Evolutionary conservation across 2,113 vertebrate genomes (phyloP).

Genomic region (Microtus montanus): DNA sequence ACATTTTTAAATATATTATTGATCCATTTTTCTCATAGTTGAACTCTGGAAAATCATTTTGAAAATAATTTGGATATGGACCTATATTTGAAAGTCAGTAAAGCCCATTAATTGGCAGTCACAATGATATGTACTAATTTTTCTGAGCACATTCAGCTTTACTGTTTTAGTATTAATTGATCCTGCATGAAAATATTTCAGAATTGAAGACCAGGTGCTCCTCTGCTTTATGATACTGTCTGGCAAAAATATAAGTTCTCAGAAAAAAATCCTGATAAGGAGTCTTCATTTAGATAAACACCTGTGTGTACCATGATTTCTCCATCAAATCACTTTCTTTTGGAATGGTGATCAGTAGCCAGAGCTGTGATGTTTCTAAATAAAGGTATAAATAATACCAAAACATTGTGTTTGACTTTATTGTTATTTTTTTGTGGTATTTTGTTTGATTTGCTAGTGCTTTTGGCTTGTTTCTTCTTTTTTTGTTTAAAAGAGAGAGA

Average conservation of each 20-base stretch:
- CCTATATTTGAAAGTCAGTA: neutral
- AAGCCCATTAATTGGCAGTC: neutral
- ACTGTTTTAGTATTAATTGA: neutral
- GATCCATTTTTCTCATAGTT: neutral
- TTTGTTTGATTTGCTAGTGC: neutral
- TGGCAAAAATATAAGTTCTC: too few relatives aligned
- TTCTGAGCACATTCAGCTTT: neutral
- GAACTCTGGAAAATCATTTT: neutral
- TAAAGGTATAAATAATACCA: neutral
- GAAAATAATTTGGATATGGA: neutral
- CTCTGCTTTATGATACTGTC: too few relatives aligned
- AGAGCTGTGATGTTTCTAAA: neutral
- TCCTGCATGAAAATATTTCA: neutral
- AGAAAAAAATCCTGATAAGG: neutral
- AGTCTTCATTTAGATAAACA: neutral
- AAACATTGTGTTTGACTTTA: neutral
- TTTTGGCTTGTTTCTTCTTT: neutral
- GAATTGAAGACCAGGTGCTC: neutral
- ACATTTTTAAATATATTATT: too few relatives aligned
- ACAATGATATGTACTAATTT: neutral
- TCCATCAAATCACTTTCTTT: neutral
- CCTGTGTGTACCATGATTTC: neutral
- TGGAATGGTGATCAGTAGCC: neutral
- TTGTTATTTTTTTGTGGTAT: neutral
- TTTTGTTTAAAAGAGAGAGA: neutral